phyloP scores from a whole-genome alignment of 2,888 invertebrate genomes.

The Podabrus alpinus region DNA sequence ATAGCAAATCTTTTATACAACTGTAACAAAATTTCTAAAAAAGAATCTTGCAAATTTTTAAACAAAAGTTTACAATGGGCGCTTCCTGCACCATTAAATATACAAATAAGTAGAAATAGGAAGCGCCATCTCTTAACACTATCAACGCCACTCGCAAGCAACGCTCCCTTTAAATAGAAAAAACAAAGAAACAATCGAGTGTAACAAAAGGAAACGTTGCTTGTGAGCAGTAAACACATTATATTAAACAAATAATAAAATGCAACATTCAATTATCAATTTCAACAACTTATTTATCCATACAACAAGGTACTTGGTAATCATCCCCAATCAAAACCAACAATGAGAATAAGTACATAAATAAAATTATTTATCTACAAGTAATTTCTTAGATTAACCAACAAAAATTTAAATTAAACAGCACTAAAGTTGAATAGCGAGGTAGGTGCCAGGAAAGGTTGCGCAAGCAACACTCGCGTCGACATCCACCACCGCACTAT shows the following conservation, averaged over 20 bases:
- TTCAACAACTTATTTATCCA: neutral
- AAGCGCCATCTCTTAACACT: neutral
- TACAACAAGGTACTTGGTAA: neutral
- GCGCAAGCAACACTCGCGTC: neutral
- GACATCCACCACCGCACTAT: neutral
- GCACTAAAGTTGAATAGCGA: neutral
- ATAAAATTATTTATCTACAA: neutral
- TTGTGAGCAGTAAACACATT: neutral
- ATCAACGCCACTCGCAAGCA: neutral
- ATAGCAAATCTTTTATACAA: slow-evolving; percentile 20
- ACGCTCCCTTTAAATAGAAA: neutral
- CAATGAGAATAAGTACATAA: neutral
- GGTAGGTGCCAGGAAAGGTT: neutral
- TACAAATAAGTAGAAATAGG: neutral
- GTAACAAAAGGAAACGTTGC: neutral
- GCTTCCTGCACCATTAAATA: neutral
- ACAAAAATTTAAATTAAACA: neutral
- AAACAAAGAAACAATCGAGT: neutral
- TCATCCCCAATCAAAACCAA: neutral
- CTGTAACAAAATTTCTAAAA: slow-evolving; percentile 10
- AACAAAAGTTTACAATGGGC: neutral
- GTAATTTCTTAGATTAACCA: neutral
- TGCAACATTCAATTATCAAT: neutral
- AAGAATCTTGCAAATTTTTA: slow-evolving; percentile 2
- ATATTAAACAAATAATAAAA: neutral